phyloP scores from a whole-genome alignment of 1,140 invertebrate genomes.

The Akabosia matsudoensis region DNA sequence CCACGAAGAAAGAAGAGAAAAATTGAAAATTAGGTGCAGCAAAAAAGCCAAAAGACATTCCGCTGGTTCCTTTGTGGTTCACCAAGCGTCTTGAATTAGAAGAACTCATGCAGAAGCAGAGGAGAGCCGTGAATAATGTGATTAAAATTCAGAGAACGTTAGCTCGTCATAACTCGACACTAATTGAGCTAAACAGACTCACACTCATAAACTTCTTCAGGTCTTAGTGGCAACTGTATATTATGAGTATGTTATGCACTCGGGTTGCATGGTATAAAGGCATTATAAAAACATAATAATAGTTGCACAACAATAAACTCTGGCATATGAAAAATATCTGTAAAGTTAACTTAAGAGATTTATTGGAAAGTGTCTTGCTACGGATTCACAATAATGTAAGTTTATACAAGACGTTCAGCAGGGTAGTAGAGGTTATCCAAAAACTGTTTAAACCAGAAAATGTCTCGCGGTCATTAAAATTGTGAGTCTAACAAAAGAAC shows the following conservation, averaged over 20 bases:
- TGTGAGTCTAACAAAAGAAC: too few species aligned
- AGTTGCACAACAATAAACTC: neutral
- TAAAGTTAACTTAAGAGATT: neutral
- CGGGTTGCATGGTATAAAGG: neutral
- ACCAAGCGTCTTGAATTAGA: too few species aligned
- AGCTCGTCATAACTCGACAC: constrained; percentile 47
- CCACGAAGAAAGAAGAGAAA: neutral
- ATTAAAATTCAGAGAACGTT: constrained; percentile 44
- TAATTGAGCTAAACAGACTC: constrained; percentile 47
- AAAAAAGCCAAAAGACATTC: neutral
- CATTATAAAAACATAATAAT: neutral
- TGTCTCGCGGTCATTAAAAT: too few species aligned
- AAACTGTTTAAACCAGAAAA: too few species aligned
- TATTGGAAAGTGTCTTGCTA: neutral
- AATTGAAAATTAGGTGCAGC: constrained; percentile 11
- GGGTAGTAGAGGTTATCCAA: too few species aligned
- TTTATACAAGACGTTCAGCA: too few species aligned
- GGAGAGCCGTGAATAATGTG: constrained; percentile 24
- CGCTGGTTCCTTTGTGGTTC: neutral
- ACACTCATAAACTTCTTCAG: constrained; percentile 41
- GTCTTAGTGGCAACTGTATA: neutral
- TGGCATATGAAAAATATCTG: neutral
- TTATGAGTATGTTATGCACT: neutral
- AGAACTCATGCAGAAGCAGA: neutral
- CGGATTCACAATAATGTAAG: too few species aligned